Conservation (phyloP, 2,113 vertebrate species). For the Platichthys flesus region DNA sequence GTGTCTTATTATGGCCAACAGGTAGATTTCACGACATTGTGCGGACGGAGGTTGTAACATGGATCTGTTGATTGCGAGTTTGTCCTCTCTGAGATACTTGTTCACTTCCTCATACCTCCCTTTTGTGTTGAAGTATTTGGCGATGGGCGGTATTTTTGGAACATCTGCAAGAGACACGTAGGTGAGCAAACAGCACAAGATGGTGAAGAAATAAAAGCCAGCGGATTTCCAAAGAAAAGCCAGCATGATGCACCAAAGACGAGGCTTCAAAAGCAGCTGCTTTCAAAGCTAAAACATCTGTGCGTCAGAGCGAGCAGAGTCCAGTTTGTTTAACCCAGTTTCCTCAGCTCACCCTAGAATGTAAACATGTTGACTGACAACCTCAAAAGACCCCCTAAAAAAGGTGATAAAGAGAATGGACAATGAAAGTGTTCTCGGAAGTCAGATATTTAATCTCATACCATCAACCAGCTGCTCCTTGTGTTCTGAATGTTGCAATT, state of each 20-base stretch:
- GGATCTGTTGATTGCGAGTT: constrained; percentile 79
- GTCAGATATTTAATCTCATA: neutral
- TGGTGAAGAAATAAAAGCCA: constrained; percentile 2
- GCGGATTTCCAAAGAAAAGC: constrained; percentile 8
- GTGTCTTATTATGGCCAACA: constrained; percentile 89
- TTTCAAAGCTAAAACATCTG: neutral
- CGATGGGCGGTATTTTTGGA: constrained; percentile 62
- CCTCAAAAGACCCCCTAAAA: neutral
- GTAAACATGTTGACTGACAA: constrained; percentile 7
- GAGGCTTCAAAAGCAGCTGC: constrained; percentile 12
- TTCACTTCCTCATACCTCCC: constrained; percentile 91
- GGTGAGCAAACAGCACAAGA: constrained; percentile 9
- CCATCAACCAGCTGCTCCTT: neutral
- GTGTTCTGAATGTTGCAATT: neutral
- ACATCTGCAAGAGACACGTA: neutral
- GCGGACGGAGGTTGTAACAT: constrained; percentile 71
- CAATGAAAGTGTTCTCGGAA: neutral
- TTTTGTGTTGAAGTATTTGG: constrained; percentile 90
- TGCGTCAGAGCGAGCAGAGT: constrained; percentile 10
- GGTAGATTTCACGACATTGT: constrained; percentile 83
- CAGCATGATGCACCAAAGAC: constrained; percentile 8
- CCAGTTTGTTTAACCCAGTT: constrained; percentile 26
- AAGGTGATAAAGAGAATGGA: neutral
- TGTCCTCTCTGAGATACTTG: constrained; percentile 78
- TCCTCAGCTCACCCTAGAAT: constrained; percentile 7